Percentiles rank a stretch among this genome's conserved stretches.
Evolutionary conservation across 2,113 vertebrate genomes (phyloP).

Genomic region (Chaetodon trifascialis): DNA sequence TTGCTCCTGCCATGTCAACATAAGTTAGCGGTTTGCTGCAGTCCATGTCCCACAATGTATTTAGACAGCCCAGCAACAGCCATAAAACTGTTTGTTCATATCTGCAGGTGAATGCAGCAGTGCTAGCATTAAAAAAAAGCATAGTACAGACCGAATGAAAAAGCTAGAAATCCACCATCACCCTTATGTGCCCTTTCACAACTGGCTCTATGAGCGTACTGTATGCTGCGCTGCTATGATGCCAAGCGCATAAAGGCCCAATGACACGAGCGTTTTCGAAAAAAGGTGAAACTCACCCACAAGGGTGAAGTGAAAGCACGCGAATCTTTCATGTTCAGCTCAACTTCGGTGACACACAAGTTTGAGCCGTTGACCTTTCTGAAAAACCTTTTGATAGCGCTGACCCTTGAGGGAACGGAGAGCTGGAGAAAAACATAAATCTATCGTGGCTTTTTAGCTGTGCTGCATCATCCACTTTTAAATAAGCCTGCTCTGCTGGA

Average conservation of each 20-base stretch:
- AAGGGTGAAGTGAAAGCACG: background rate
- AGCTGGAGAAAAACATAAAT: background rate
- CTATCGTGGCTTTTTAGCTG: background rate
- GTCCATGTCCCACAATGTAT: slow-evolving; percentile 3
- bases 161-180: background rate
- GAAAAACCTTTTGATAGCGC: background rate
- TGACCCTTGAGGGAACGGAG: background rate
- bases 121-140: background rate
- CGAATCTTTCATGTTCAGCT: background rate
- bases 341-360: background rate
- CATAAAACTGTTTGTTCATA: slow-evolving; percentile 9
- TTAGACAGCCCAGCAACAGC: slow-evolving; percentile 19
- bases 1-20: slow-evolving; percentile 23
- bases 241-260: background rate
- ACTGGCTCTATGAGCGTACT: background rate
- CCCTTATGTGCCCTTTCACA: background rate
- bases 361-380: background rate
- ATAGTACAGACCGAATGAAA: background rate
- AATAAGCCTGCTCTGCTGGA: background rate
- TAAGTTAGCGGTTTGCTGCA: background rate
- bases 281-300: background rate
- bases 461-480: background rate
- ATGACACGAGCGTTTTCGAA: background rate
- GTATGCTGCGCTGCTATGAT: background rate
- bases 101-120: background rate